Evolutionary conservation across 2,888 invertebrate species (phyloP), one percentile per base, ranked within the genome.

Genomic region (Scaptomyza polygonia): DNA sequence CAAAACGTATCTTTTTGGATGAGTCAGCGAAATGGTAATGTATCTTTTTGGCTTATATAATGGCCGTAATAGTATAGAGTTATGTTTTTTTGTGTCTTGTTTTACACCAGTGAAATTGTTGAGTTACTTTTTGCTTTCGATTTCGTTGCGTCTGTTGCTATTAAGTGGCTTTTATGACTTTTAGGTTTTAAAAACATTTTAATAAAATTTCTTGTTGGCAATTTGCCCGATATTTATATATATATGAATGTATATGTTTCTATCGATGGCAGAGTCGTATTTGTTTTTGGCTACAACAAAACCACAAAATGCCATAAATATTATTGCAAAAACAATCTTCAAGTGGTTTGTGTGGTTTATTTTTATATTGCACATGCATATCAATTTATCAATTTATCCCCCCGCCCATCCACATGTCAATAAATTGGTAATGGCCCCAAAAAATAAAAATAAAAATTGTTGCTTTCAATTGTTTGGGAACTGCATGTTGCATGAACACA

Each of bases 11-110:
- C 68, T 68, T 47, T 47, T 34, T 6, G 49, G 48, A 66, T 77
- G 83, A 67, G 56, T 77, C 79, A 79, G 51, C 56, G 59, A 18
- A 14, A 9, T 47, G 72, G 63, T 68, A 72, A 52, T 40, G 52
- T 43, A 34, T 29, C 11, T 44, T 53, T 51, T 55, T 55, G 57
- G 40, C 57, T 73, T 73, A 73, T 56, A 59, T 61, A 73, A 73
- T 18, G n/a, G 16, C 18, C 16, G 30, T 18, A 55, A 58, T 51
- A 58, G 43, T n/a, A n/a, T n/a, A n/a, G n/a, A n/a, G n/a, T n/a
- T n/a, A 27, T 30, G 30, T 30, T 54, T 12, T 25, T 53, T 53
- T 27, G n/a, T n/a, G n/a, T n/a, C n/a, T n/a, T n/a, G n/a, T n/a
- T 9, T 25, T 12, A 12, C 25, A 25, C 25, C 25, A 49, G 45